Evolutionary conservation across 2,888 invertebrate species (phyloP).

Genomic region (Spicauda simplicius): DNA sequence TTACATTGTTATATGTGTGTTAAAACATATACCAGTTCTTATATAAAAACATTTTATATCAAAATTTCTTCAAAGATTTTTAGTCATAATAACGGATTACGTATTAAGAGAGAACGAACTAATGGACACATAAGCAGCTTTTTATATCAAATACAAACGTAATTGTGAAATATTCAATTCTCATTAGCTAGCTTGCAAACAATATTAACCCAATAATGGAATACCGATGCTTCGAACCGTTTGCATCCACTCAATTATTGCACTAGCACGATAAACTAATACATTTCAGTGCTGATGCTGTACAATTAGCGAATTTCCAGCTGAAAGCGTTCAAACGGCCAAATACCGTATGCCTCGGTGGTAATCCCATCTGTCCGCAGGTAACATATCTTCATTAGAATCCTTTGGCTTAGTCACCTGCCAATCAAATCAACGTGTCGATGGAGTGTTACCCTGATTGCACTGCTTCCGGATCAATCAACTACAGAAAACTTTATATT

Average conservation of each 20-base stretch:
- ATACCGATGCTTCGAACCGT: constrained; percentile 1
- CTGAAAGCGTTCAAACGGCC: not conserved
- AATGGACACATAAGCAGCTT: no score
- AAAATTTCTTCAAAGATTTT: no score
- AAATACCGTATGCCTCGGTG: not conserved
- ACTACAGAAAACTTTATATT: not conserved
- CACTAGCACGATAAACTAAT: constrained; percentile 1
- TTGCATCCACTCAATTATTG: constrained; percentile 7
- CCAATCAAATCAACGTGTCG: constrained; percentile 2
- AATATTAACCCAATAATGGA: constrained; percentile 4
- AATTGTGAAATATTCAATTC: not conserved
- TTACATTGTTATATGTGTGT: no score
- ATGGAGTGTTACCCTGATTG: not conserved
- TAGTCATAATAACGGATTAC: no score
- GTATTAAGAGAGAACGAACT: no score
- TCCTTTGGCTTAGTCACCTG: constrained; percentile 13
- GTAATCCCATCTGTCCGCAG: constrained; percentile 7
- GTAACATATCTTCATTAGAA: constrained; percentile 9
- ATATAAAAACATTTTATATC: no score
- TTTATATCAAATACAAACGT: no score
- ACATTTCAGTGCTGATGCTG: not conserved
- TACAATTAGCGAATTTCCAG: constrained; percentile 5
- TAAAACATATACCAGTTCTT: no score
- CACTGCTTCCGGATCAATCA: not conserved
- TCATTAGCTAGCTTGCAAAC: no score